Evolutionary conservation across 2,113 vertebrate species (phyloP).

Genomic region (Crotalus helleri): DNA sequence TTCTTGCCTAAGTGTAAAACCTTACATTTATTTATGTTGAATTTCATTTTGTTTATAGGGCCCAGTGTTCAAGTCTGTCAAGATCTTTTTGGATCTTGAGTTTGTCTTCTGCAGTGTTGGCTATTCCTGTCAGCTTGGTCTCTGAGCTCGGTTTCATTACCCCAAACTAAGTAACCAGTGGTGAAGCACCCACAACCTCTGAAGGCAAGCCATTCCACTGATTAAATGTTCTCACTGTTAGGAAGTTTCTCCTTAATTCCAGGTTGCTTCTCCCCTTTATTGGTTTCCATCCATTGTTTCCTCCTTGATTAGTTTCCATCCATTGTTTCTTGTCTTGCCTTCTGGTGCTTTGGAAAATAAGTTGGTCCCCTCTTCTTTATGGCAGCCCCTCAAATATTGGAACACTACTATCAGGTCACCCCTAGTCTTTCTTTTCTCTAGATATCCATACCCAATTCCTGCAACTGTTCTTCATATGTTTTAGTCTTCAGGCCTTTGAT

Average conservation of each 20-base stretch:
- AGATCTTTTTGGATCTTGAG: too few relatives aligned
- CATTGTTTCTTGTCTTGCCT: neutral
- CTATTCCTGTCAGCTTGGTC: too few relatives aligned
- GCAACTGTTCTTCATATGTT: neutral
- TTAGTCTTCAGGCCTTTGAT: neutral
- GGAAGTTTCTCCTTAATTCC: neutral
- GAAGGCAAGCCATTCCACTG: neutral
- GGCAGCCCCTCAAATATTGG: neutral
- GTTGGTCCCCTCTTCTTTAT: neutral
- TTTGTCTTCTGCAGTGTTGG: too few relatives aligned
- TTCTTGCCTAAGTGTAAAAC: too few relatives aligned
- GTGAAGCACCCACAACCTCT: too few relatives aligned
- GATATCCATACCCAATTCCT: neutral
- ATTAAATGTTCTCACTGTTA: neutral
- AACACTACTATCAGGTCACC: neutral
- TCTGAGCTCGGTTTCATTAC: too few relatives aligned
- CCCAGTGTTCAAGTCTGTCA: too few relatives aligned
- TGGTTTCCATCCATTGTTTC: neutral
- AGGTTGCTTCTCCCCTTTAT: neutral
- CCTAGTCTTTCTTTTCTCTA: neutral
- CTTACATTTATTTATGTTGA: too few relatives aligned
- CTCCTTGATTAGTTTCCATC: neutral
- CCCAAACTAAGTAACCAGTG: too few relatives aligned
- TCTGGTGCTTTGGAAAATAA: neutral
- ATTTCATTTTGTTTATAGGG: too few relatives aligned